These are phyloP conservation scores for Drosophila pseudoananassae DNA, from an alignment of 1,140 invertebrate genomes.

Conservation along the genomic window DNA sequence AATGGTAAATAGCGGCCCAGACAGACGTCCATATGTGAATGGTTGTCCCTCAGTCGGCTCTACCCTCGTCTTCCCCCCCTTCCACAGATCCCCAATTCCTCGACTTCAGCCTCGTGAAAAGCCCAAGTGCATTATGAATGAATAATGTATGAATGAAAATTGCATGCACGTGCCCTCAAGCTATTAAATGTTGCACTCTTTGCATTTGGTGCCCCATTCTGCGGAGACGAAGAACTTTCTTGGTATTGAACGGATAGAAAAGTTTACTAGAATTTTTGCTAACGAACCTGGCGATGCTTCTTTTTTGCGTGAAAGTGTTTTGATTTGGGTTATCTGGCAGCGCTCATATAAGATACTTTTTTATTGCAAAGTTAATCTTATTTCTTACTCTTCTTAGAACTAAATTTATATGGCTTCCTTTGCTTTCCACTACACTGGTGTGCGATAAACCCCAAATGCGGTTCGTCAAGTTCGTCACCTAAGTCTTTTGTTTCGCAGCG, in stretches of 20 bases:
- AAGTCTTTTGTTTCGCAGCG: constrained; percentile 73
- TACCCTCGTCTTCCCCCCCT: not conserved
- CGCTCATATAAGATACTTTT: no score
- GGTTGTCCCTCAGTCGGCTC: constrained; percentile 34
- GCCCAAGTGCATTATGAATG: constrained; percentile 77
- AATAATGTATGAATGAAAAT: constrained; percentile 84
- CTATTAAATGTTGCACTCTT: constrained; percentile 80
- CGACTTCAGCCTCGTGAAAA: constrained; percentile 30
- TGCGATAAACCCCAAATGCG: constrained; percentile 6
- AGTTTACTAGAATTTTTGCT: not conserved
- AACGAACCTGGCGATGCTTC: not conserved
- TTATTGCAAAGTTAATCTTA: no score
- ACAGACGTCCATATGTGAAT: constrained; percentile 67
- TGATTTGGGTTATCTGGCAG: not conserved
- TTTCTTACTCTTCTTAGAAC: no score
- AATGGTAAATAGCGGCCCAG: constrained; percentile 48
- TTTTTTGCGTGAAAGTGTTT: not conserved
- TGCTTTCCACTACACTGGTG: not conserved
- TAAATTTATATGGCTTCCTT: constrained; percentile 2
- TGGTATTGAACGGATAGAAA: constrained; percentile 6
- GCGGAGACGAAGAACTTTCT: constrained; percentile 7
- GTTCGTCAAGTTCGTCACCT: constrained; percentile 66
- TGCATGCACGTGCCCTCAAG: constrained; percentile 80
- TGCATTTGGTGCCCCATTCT: constrained; percentile 17
- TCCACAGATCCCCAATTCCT: not conserved